Conservation (phyloP, 2,113 vertebrate genomes). For the Menura novaehollandiae region DNA sequence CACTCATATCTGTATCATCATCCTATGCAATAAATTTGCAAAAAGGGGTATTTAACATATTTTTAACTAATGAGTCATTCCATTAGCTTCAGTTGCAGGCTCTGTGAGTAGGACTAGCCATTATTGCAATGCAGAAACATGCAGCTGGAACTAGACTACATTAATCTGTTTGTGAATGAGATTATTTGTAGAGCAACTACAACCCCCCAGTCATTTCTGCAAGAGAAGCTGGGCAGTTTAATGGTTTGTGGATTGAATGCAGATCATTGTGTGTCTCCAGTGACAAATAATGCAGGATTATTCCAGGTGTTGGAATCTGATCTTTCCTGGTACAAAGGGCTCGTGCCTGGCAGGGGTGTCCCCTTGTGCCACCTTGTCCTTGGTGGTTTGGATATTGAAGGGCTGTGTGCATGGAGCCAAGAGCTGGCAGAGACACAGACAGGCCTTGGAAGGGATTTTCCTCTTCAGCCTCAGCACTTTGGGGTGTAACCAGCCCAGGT, state of each 20-base stretch:
- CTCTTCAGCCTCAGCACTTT: background rate
- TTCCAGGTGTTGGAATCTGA: background rate
- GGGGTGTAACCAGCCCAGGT: background rate
- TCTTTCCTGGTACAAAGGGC: accelerated
- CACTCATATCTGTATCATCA: background rate
- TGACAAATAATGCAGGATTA: background rate
- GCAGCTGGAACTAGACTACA: background rate
- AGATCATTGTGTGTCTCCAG: background rate
- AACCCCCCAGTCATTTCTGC: background rate
- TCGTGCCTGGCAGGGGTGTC: accelerated
- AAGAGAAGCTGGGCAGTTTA: background rate
- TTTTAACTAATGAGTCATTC: background rate
- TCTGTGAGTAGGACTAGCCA: background rate
- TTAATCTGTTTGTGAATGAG: background rate
- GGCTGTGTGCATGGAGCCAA: background rate
- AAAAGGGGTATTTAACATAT: background rate
- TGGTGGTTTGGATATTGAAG: background rate
- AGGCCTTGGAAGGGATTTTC: background rate
- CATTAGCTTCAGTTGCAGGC: background rate
- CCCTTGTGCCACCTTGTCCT: background rate
- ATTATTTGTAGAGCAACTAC: background rate
- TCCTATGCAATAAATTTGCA: background rate
- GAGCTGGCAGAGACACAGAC: background rate
- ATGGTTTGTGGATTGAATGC: background rate
- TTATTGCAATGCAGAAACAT: background rate